Evolutionary conservation across 2,113 vertebrate genomes (phyloP).

Genomic region (Atractosteus spatula): DNA sequence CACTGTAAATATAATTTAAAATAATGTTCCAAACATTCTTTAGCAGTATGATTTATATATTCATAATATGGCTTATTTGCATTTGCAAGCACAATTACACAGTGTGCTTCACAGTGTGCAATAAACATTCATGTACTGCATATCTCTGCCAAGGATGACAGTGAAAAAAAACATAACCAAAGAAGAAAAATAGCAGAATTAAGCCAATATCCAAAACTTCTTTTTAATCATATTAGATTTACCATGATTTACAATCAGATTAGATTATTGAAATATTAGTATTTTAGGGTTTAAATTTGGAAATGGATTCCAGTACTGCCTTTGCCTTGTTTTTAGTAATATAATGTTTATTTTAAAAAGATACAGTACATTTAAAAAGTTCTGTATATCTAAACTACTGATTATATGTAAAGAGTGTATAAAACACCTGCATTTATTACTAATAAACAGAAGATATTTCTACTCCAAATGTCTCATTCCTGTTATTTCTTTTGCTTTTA

Average conservation of each 20-base stretch:
- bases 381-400: too few relatives aligned
- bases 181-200: conserved; percentile 19
- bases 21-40: neutral
- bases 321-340: too few relatives aligned
- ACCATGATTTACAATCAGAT: conserved; percentile 17
- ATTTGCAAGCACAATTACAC: conserved; percentile 21
- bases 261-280: too few relatives aligned
- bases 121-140: conserved; percentile 13
- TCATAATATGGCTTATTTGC: conserved; percentile 10
- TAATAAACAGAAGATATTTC: too few relatives aligned
- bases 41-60: conserved; percentile 5
- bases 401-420: too few relatives aligned
- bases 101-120: conserved; percentile 5
- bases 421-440: too few relatives aligned
- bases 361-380: too few relatives aligned
- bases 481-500: too few relatives aligned
- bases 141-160: conserved; percentile 4
- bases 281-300: too few relatives aligned
- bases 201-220: neutral
- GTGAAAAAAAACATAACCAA: conserved; percentile 15
- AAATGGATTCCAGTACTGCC: too few relatives aligned
- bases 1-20: neutral
- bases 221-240: neutral
- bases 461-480: too few relatives aligned
- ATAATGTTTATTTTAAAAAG: too few relatives aligned